A percentile compares a stretch with the other conserved stretches of the same genome.
phyloP scores from a whole-genome alignment of 2,113 vertebrate genomes.

The Centropus unirufus region DNA sequence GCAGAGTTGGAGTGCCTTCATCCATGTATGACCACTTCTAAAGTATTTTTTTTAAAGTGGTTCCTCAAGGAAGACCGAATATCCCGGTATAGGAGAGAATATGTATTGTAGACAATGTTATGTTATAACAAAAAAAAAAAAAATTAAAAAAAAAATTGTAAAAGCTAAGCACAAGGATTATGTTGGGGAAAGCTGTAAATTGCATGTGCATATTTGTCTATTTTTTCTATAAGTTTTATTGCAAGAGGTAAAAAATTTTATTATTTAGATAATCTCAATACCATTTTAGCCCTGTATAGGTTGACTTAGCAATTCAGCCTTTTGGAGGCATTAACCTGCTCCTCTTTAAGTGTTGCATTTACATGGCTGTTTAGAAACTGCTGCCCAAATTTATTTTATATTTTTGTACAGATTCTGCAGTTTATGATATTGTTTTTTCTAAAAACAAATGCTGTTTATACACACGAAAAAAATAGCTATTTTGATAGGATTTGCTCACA shows the following conservation, averaged over 20 bases:
- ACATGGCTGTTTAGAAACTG: constrained; percentile 87
- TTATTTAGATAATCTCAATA: constrained; percentile 86
- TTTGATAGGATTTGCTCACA: constrained; percentile 87
- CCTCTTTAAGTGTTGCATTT: constrained; percentile 85
- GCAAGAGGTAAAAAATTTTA: constrained; percentile 81
- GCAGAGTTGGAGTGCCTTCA: constrained; percentile 97
- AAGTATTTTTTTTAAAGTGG: constrained; percentile 75
- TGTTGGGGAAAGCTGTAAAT: constrained; percentile 82
- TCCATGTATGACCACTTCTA: constrained; percentile 90
- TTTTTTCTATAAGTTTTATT: constrained; percentile 91
- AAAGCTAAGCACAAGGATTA: constrained; percentile 85
- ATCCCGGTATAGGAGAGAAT: constrained; percentile 70
- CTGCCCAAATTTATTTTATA: constrained; percentile 88
- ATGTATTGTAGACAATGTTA: constrained; percentile 71
- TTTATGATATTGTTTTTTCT: constrained; percentile 87
- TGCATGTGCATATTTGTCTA: constrained; percentile 89
- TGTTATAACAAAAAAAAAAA: constrained; percentile 57
- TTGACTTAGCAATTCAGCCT: constrained; percentile 84
- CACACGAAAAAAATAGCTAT: constrained; percentile 80
- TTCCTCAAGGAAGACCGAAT: constrained; percentile 77
- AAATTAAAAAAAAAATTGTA: constrained; percentile 58
- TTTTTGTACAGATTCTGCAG: constrained; percentile 91
- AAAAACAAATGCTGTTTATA: constrained; percentile 86
- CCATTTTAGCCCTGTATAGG: constrained; percentile 83
- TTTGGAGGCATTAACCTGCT: constrained; percentile 82